Evolutionary conservation across 2,888 invertebrate species (phyloP).

Genomic region (Synanthedon vespiformis): DNA sequence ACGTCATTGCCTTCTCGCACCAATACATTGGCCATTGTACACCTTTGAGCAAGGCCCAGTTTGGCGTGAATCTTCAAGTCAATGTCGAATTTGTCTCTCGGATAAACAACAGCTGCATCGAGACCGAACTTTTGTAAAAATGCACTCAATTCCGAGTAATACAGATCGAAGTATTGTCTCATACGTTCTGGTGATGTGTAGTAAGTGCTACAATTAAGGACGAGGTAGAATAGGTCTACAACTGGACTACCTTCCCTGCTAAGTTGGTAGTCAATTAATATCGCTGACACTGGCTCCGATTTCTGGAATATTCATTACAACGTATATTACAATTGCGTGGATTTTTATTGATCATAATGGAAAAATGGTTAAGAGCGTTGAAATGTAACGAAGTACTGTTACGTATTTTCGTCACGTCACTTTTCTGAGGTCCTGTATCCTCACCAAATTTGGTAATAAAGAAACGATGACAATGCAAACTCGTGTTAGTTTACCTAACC

Average conservation of each 20-base stretch:
- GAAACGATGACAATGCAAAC: too few relatives aligned
- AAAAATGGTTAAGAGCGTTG: too few relatives aligned
- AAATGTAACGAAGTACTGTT: too few relatives aligned
- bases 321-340: too few relatives aligned
- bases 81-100: constrained; percentile 17
- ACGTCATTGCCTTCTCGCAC: constrained; percentile 16
- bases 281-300: constrained; percentile 12
- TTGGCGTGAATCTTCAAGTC: constrained; percentile 21
- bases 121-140: constrained; percentile 15
- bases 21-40: constrained; percentile 11
- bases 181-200: constrained; percentile 16
- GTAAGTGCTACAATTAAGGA: constrained; percentile 31
- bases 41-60: constrained; percentile 9
- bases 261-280: constrained; percentile 32
- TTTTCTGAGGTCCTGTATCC: too few relatives aligned
- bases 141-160: constrained; percentile 18
- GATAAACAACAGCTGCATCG: constrained; percentile 14
- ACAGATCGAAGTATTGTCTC: constrained; percentile 22
- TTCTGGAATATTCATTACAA: constrained; percentile 16
- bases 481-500: too few relatives aligned
- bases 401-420: too few relatives aligned
- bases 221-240: constrained; percentile 21
- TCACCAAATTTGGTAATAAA: too few relatives aligned
- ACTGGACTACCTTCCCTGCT: constrained; percentile 20
- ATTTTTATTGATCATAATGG: too few relatives aligned